A percentile compares a stretch with the other conserved stretches of the same genome.
These are phyloP conservation scores for Orchesella cincta DNA, from an alignment of 1,140 invertebrate species.

Conservation along the genomic window DNA sequence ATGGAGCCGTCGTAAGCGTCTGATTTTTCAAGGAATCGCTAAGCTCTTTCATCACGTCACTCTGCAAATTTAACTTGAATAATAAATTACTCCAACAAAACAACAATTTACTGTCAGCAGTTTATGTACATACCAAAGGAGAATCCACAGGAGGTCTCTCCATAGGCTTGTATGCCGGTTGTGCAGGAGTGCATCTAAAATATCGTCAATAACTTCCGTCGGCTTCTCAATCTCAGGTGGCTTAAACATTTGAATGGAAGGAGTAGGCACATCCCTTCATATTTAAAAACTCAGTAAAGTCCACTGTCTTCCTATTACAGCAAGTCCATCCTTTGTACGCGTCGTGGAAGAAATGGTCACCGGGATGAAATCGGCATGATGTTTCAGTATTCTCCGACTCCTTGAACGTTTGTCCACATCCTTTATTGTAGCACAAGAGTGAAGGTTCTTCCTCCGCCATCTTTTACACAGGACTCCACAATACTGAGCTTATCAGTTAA, in stretches of 20 bases:
- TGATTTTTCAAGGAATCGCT: constrained; percentile 35
- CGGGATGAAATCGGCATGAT: constrained; percentile 89
- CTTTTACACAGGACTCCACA: no score
- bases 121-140: no score
- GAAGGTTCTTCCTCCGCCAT: constrained; percentile 42
- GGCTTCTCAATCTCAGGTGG: constrained; percentile 75
- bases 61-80: no score
- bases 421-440: constrained; percentile 84
- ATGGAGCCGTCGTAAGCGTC: constrained; percentile 7
- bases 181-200: constrained; percentile 59
- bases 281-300: constrained; percentile 95
- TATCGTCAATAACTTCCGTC: constrained; percentile 62
- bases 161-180: constrained; percentile 55
- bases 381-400: constrained; percentile 74
- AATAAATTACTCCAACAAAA: no score
- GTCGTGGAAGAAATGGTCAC: constrained; percentile 93
- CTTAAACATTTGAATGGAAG: constrained; percentile 82
- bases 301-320: constrained; percentile 93
- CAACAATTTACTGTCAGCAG: no score
- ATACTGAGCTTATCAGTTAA: no score
- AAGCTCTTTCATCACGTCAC: constrained; percentile 1
- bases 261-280: constrained; percentile 85
- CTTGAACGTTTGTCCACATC: constrained; percentile 84
- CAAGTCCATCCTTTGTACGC: constrained; percentile 99
- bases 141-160: no score